A percentile compares a stretch with the other conserved stretches of the same genome.
phyloP scores from a whole-genome alignment of 2,888 invertebrate species.

The Anaspis maculata region DNA sequence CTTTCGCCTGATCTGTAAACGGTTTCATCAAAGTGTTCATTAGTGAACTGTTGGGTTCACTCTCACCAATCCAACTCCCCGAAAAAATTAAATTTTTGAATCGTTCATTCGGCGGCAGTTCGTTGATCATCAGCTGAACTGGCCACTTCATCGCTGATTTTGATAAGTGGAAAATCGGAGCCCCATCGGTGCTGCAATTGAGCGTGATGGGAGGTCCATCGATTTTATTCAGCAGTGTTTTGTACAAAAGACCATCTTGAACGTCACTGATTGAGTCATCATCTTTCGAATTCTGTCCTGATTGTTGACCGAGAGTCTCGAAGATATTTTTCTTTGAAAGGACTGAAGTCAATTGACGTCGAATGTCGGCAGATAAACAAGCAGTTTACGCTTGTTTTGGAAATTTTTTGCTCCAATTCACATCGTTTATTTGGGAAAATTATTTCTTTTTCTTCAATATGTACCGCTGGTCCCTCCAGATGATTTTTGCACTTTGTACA shows the following conservation, averaged over 20 bases:
- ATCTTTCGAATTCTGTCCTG: too few species aligned
- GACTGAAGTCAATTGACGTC: not conserved
- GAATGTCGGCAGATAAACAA: not conserved
- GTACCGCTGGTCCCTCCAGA: not conserved
- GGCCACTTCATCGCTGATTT: not conserved
- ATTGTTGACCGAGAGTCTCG: too few species aligned
- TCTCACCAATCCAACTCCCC: not conserved
- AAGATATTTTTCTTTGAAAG: not conserved
- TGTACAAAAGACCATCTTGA: too few species aligned
- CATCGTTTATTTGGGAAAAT: not conserved
- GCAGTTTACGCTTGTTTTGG: not conserved
- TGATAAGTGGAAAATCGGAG: not conserved
- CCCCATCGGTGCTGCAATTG: not conserved
- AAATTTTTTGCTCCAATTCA: not conserved
- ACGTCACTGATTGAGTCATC: slow-evolving; percentile 7
- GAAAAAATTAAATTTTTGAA: not conserved
- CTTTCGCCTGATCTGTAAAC: too few species aligned
- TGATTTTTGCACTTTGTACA: slow-evolving; percentile 1
- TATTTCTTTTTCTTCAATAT: not conserved
- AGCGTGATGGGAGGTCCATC: too few species aligned
- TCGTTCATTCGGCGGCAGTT: not conserved
- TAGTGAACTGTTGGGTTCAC: not conserved
- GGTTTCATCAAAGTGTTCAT: not conserved
- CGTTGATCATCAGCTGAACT: not conserved
- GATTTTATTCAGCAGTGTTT: too few species aligned